Evolutionary conservation across 1,140 invertebrate genomes (phyloP), one percentile per base, ranked within the genome.

Genomic region (Pantala flavescens): DNA sequence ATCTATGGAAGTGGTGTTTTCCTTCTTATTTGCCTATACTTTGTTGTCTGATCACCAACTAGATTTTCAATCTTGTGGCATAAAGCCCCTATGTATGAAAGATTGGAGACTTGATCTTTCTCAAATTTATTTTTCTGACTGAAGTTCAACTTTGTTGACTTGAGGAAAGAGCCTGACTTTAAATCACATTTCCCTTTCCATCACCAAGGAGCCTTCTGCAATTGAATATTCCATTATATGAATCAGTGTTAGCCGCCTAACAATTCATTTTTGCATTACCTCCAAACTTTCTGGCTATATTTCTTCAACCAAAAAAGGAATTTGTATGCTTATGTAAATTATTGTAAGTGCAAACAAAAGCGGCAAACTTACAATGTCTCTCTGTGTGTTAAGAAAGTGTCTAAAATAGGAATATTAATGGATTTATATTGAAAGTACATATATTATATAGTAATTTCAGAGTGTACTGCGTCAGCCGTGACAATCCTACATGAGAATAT

Each of bases 331-430:
- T 63, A 63, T 7, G 49, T 63, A 63, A 63, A 21, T 63, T 63
- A 63, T 63, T 63, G 49, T 63, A 63, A 63, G 49, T 63, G 49
- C 49, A 63, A 63, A 21, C n/a, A 63, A 63, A 63, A 63, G n/a
- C 49, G 2, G 49, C 49, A 63, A 63, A 63, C 49, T 63, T 63
- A 63, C 49, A 63, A 63, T 63, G 49, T 63, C n/a, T 63, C 16
- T 63, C 49, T 63, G 49, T 63, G 49, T 63, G 49, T 63, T 63
- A 63, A 36, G 14, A 63, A 63, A 63, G 49, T 63, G 49, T 63
- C 49, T 63, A 63, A 63, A 63, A 21, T 63, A 63, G 49, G 49
- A 63, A 63, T 63, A 63, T 63, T 63, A 63, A 63, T 63, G 49
- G 49, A 63, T 63, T 63, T 63, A 63, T 63, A 63, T 63, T 63